Evolutionary conservation across 2,888 invertebrate genomes (phyloP), one percentile per base, ranked within the genome.

Genomic region (Endomychus coccineus): DNA sequence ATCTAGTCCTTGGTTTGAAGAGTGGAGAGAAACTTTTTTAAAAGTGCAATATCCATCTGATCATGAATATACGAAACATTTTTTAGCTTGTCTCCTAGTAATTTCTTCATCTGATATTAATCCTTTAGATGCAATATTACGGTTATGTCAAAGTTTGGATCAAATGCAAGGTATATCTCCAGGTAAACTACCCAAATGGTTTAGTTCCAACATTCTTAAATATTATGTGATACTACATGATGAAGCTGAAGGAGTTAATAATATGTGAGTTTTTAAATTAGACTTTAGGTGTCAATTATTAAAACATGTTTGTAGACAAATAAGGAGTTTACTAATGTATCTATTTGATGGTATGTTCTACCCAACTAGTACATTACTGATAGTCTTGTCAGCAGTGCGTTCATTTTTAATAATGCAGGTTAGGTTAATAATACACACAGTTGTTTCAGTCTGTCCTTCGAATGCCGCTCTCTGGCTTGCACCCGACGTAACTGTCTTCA

Each of bases 51-150:
- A 84, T 61, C 87, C 88, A 11, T 83, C 86, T 3, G 96, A 97
- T 59, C 96, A 97, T 71, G 98, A 98, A 68, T 97, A 92, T 59
- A 85, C 92, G 0, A 86, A 87, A 56, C 90, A 91, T 64, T 84
- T 85, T 57, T 61, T 90, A 34, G 84, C 84, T 9, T 90, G 90
- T 61, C 75, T 89, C 55, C 74, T 89, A 52, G 80, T 85, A 9
- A 73, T 80, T 12, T 79, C 82, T 13, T 78, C 83, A 17, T 67
- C 72, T 17, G 86, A 86, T 62, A 75, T 78, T 1, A 79, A 80
- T 69, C 85, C 92, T 4, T 66, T 90, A 40, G 89, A 89, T 48
- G 80, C 82, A 45, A 83, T 95, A 50, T 80, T 83, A 55, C 74
- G 78, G 46, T 71, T 95, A 58, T 79, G 83, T 37, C 83, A 88